Evolutionary conservation across 2,113 vertebrate species (phyloP), one percentile per base, ranked within the genome.

Genomic region (Oenanthe oenanthe): DNA sequence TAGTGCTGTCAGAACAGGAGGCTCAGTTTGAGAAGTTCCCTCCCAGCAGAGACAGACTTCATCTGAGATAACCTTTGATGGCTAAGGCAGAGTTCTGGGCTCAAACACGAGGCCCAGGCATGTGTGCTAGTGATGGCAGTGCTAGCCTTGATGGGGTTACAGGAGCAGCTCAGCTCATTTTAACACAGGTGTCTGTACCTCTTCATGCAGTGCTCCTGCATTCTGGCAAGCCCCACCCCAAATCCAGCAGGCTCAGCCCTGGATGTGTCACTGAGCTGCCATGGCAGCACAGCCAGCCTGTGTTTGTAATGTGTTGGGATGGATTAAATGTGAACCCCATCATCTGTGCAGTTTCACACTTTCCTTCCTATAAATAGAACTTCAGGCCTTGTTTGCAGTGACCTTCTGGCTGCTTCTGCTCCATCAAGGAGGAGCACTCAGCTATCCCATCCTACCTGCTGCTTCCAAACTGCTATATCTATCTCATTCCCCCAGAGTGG

Each of bases 81-180:
- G 66, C 78, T 79, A 2, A 31, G 1, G 0, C 31, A 51, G 66
- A 4, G 2, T 6, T 79, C 48, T 48, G 31, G 29, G 8, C 45
- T 82, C 62, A 22, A 65, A n/a, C 70, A 4, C 0, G 0, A 19
- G 38, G 14, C 36, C 28, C 31, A 26, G 58, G 9, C 42, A 54
- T 2, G 1, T 0, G 0, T 57, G 43, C 45, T 48, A 12, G 45
- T 16, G 22, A 29, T 40, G 54, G 61, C 48, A 72, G 36, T 81
- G 32, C 34, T 32, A 4, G 21, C 54, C 73, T 20, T 74, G 21
- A 34, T 2, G 2, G 45, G 61, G 12, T 63, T 88, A 34, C 0
- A 2, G 78, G 54, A 76, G 32, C 38, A 85, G 5, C 6, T 21
- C 5, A 1, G 8, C 42, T 91, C 42, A 7, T 68, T 47, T 85